Base-by-base conservation (phyloP, 2,888 invertebrate species). In the Vesta saturnalis region DNA sequence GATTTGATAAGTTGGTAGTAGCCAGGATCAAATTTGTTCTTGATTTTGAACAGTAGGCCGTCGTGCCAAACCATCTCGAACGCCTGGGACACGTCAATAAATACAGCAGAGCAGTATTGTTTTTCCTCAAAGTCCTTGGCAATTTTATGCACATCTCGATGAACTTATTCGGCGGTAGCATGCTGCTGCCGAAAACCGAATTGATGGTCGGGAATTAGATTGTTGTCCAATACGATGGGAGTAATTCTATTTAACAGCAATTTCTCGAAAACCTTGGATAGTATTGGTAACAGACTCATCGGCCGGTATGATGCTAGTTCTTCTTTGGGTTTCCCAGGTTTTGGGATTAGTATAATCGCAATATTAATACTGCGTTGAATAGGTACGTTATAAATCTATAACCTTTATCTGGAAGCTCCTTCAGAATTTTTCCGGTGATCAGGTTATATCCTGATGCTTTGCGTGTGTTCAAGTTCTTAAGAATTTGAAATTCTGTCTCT, bases 31-130 rank as follows among this genome's bases (percentile, higher is more conserved):
- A 35, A 10, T 8, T 35, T 8, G 10, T 6, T 35, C 35, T 35
- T 18, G n/a, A 56, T 22, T 56, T 56, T 56, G 56, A 8, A 56
- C 1, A 14, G 56, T 8, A 56, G 56, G 19, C 30, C 30, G 16
- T 21, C 15, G 30, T 56, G 22, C 56, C 56, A 30, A 22, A 56
- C 56, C n/a, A n/a, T n/a, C n/a, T n/a, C n/a, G n/a, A n/a, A n/a
- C n/a, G n/a, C n/a, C n/a, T n/a, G n/a, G n/a, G n/a, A n/a, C n/a
- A n/a, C n/a, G n/a, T n/a, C n/a, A n/a, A n/a, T n/a, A n/a, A n/a
- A n/a, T n/a, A n/a, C n/a, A n/a, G n/a, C n/a, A n/a, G n/a, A n/a
- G n/a, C n/a, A n/a, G n/a, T n/a, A n/a, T n/a, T n/a, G n/a, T n/a
- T n/a, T n/a, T n/a, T n/a, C n/a, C n/a, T n/a, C n/a, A n/a, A n/a